phyloP scores from a whole-genome alignment of 1,140 invertebrate species.

The Cryptotermes secundus region DNA sequence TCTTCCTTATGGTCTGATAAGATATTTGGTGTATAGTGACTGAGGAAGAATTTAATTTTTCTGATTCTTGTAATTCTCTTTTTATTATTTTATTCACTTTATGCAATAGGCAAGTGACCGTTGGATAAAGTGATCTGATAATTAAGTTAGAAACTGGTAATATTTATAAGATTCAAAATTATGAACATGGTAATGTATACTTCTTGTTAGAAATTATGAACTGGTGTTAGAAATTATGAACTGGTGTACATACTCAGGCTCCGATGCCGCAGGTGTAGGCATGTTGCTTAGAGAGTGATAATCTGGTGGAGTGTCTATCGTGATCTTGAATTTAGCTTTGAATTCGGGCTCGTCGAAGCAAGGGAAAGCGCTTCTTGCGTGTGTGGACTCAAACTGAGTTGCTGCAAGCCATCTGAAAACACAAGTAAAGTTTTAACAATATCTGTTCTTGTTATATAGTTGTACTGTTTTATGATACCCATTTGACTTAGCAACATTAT shows the following conservation, averaged over 20 bases:
- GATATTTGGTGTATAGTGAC: too few species aligned
- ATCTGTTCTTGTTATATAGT: background rate
- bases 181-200: too few species aligned
- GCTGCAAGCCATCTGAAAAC: slow-evolving; percentile 72
- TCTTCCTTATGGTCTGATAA: too few species aligned
- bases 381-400: slow-evolving; percentile 90
- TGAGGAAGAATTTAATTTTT: too few species aligned
- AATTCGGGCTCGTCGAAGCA: slow-evolving; percentile 92
- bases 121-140: too few species aligned
- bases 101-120: too few species aligned
- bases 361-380: slow-evolving; percentile 86
- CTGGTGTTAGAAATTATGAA: too few species aligned
- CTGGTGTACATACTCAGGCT: background rate
- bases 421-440: background rate
- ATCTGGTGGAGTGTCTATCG: background rate
- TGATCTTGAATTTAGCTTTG: slow-evolving; percentile 79
- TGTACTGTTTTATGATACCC: background rate
- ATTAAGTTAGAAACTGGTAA: too few species aligned
- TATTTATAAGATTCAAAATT: too few species aligned
- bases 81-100: too few species aligned
- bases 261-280: background rate
- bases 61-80: too few species aligned
- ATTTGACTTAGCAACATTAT: slow-evolving; percentile 40
- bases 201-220: too few species aligned
- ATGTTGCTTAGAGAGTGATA: slow-evolving; percentile 29